phyloP scores from a whole-genome alignment of 1,140 invertebrate species.

The Drosophila ambigua region DNA sequence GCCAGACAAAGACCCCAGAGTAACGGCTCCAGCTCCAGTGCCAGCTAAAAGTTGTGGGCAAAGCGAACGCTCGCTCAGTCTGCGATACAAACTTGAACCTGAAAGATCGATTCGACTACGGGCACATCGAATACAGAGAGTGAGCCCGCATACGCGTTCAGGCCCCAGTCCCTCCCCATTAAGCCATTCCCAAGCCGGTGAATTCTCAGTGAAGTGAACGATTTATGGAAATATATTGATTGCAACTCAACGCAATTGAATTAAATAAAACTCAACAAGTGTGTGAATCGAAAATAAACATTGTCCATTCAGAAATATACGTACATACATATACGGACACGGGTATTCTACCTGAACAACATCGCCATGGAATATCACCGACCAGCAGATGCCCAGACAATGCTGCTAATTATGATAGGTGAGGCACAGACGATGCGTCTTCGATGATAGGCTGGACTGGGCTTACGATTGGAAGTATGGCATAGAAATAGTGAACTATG shows the following conservation, averaged over 20 bases:
- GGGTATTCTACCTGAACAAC: constrained; percentile 7
- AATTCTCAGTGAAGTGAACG: constrained; percentile 56
- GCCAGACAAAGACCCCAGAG: constrained; percentile 13
- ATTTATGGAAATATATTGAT: constrained; percentile 60
- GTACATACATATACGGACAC: not conserved
- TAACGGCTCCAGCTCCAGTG: constrained; percentile 26
- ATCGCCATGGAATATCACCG: constrained; percentile 17
- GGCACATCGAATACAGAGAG: constrained; percentile 18
- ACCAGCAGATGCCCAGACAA: constrained; percentile 20
- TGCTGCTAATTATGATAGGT: constrained; percentile 63
- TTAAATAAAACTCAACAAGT: constrained; percentile 27
- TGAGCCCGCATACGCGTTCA: not conserved
- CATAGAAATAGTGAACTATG: too few species aligned
- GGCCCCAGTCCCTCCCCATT: constrained; percentile 2
- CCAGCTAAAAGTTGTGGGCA: constrained; percentile 50
- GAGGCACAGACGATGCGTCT: constrained; percentile 24
- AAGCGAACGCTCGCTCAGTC: constrained; percentile 61
- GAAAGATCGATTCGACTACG: constrained; percentile 64
- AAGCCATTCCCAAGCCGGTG: constrained; percentile 30
- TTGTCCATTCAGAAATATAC: constrained; percentile 2
- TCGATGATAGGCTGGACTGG: too few species aligned
- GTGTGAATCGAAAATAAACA: constrained; percentile 57
- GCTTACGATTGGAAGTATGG: too few species aligned
- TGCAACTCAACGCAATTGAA: constrained; percentile 25
- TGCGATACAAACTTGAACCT: constrained; percentile 66